Conservation (phyloP, 30 jellyfish, hydroid and myxozoan species). For the Aurelia coerulea region DNA sequence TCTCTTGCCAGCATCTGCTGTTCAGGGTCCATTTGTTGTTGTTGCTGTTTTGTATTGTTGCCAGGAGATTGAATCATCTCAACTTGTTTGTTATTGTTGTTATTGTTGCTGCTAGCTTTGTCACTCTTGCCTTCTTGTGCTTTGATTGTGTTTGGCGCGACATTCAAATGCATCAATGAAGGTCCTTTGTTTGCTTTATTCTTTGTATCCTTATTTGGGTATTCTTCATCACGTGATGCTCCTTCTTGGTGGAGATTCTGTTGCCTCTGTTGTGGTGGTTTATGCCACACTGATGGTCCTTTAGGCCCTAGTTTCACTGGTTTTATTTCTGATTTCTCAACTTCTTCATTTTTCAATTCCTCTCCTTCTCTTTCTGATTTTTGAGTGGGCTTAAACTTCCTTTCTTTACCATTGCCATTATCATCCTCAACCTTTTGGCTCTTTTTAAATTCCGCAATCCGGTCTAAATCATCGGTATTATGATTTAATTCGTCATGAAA, state of each 20-base stretch:
- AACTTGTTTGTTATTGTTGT: slow-evolving; percentile 31
- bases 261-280: slow-evolving; percentile 45
- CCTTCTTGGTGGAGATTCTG: slow-evolving; percentile 48
- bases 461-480: not conserved
- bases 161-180: slow-evolving; percentile 15
- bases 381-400: slow-evolving; percentile 7
- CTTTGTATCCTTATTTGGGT: slow-evolving; percentile 12
- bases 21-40: slow-evolving; percentile 75
- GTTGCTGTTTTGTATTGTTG: slow-evolving; percentile 41
- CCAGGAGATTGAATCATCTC: slow-evolving; percentile 9
- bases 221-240: slow-evolving; percentile 59
- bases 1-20: slow-evolving; percentile 49
- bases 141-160: slow-evolving; percentile 11
- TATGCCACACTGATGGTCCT: slow-evolving; percentile 83
- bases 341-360: not conserved
- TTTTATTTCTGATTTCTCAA: not conserved
- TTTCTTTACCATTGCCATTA: slow-evolving; percentile 16
- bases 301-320: slow-evolving; percentile 62
- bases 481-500: slow-evolving; percentile 18
- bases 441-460: not conserved
- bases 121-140: slow-evolving; percentile 1
- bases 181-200: slow-evolving; percentile 44
- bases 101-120: slow-evolving; percentile 17
- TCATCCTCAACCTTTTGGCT: slow-evolving; percentile 35
- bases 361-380: not conserved